Evolutionary conservation across 1,140 invertebrate species (phyloP).

Genomic region (Drosophila bocqueti): DNA sequence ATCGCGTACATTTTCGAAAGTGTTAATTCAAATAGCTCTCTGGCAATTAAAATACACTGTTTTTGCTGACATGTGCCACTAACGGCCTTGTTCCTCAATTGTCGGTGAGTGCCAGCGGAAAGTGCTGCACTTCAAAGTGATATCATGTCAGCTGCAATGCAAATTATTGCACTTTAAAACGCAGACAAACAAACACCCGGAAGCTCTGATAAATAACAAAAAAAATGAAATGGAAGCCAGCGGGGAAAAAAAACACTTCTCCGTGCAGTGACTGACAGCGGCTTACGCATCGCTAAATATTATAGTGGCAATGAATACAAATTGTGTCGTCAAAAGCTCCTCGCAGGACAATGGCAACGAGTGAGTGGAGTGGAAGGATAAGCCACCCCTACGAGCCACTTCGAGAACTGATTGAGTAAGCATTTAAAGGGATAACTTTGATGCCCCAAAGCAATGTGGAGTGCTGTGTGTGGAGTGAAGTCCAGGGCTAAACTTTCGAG

Average conservation of each 20-base stretch:
- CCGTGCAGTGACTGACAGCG: constrained; percentile 30
- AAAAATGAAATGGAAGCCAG: not conserved
- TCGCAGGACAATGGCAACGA: constrained; percentile 40
- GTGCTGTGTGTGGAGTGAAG: not conserved
- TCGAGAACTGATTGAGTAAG: constrained; percentile 35
- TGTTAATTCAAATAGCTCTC: constrained; percentile 39
- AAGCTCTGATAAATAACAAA: not conserved
- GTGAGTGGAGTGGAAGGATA: constrained; percentile 7
- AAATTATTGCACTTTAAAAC: constrained; percentile 60
- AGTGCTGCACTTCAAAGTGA: constrained; percentile 35
- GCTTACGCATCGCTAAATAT: constrained; percentile 64
- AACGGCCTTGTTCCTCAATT: constrained; percentile 43
- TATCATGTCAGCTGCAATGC: constrained; percentile 56
- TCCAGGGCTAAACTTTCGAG: constrained; percentile 32
- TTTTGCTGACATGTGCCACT: constrained; percentile 20
- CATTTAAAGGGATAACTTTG: constrained; percentile 47
- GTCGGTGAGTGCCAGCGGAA: constrained; percentile 24
- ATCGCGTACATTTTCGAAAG: constrained; percentile 24
- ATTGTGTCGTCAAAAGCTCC: constrained; percentile 57
- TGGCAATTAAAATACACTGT: constrained; percentile 11
- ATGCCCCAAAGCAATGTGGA: constrained; percentile 36
- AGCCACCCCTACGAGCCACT: constrained; percentile 7
- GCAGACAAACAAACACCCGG: constrained; percentile 7
- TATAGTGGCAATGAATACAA: constrained; percentile 69
- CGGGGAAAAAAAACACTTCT: constrained; percentile 17